These are phyloP conservation scores for Aethes cnicana DNA, from an alignment of 2,888 invertebrate species.

Conservation along the genomic window DNA sequence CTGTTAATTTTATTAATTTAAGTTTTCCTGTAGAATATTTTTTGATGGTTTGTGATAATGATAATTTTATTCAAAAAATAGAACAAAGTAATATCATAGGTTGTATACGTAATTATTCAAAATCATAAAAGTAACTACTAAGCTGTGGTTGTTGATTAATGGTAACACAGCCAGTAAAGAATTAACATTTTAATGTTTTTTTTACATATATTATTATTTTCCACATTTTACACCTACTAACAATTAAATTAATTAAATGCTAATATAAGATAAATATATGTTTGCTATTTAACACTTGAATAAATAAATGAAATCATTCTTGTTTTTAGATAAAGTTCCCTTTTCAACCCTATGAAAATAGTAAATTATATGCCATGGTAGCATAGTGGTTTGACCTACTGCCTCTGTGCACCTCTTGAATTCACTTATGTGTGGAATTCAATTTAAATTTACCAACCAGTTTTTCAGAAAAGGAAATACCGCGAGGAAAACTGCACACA, in stretches of 20 bases:
- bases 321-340: no score
- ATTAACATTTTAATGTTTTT: no score
- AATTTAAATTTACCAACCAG: no score
- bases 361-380: no score
- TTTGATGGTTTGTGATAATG: constrained; percentile 31
- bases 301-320: constrained; percentile 19
- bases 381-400: no score
- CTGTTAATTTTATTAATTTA: constrained; percentile 1
- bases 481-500: no score
- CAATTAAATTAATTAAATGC: constrained; percentile 63
- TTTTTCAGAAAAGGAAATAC: no score
- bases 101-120: constrained; percentile 24
- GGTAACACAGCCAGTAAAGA: no score
- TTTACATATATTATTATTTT: no score
- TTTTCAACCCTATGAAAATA: no score
- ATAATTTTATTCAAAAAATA: constrained; percentile 31
- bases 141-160: constrained; percentile 20
- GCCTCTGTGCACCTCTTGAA: no score
- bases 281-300: constrained; percentile 43
- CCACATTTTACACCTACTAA: constrained; percentile 56
- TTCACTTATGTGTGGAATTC: no score
- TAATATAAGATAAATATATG: constrained; percentile 72
- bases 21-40: constrained; percentile 20
- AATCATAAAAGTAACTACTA: constrained; percentile 18
- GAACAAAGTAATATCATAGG: constrained; percentile 29